These are phyloP conservation scores for Zaprionus africanus DNA, from an alignment of 1,140 invertebrate genomes.

Conservation along the genomic window DNA sequence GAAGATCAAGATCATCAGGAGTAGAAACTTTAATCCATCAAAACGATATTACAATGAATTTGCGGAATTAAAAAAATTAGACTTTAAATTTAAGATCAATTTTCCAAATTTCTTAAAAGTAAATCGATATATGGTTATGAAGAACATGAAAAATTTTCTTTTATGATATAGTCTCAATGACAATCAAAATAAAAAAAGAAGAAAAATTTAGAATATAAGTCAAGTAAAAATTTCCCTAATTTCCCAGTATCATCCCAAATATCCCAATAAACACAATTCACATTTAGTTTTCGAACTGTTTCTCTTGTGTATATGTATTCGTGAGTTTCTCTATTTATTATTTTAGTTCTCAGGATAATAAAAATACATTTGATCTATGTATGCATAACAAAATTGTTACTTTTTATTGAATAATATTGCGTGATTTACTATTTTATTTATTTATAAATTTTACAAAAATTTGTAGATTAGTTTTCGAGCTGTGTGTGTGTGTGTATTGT, in stretches of 20 bases:
- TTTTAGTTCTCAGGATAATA: slow-evolving; percentile 56
- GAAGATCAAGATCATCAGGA: too few species aligned
- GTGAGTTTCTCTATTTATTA: slow-evolving; percentile 43
- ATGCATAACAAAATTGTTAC: slow-evolving; percentile 60
- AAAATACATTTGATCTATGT: slow-evolving; percentile 46
- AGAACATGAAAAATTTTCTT: too few species aligned
- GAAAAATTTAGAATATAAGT: too few species aligned
- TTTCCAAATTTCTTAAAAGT: too few species aligned
- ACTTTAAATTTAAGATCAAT: too few species aligned
- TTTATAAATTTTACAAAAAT: slow-evolving; percentile 60
- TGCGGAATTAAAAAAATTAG: too few species aligned
- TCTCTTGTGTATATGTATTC: slow-evolving; percentile 36
- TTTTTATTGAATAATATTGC: slow-evolving; percentile 74
- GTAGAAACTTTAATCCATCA: too few species aligned
- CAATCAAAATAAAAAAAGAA: too few species aligned
- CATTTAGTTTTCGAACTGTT: slow-evolving; percentile 35
- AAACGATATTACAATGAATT: too few species aligned
- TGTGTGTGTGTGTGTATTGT: slow-evolving; percentile 11
- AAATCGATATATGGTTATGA: too few species aligned
- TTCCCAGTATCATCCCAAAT: not conserved
- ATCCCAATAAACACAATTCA: slow-evolving; percentile 19
- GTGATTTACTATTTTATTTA: slow-evolving; percentile 68
- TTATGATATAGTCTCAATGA: too few species aligned
- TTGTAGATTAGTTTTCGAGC: slow-evolving; percentile 12
- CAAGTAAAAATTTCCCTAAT: not conserved